Base-by-base conservation (phyloP, 2,113 vertebrate genomes). In the Paracanthobrama guichenoti region DNA sequence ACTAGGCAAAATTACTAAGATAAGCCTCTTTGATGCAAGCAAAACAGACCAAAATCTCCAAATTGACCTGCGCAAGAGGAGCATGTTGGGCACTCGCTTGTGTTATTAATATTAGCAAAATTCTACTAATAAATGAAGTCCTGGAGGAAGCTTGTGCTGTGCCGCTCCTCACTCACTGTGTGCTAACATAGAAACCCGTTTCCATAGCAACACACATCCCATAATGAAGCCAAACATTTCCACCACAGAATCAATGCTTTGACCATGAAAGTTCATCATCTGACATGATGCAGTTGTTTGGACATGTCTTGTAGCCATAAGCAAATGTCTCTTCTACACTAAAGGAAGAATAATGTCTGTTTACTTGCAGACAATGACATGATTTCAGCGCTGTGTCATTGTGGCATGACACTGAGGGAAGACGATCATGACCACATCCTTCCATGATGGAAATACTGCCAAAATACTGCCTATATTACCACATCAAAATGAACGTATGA, bases 121-220 rank as follows among this genome's bases (percentile, higher is more conserved):
- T n/a, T n/a, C n/a, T n/a, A n/a, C n/a, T n/a, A n/a, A n/a, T n/a
- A n/a, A n/a, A n/a, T n/a, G n/a, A n/a, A n/a, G 48, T 60, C 26
- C 67, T 0, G 31, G 78, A 50, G 64, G 46, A 55, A 4, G 60
- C 64, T 6, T 42, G 18, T 9, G n/a, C n/a, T n/a, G n/a, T n/a
- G n/a, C n/a, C n/a, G n/a, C n/a, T n/a, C n/a, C n/a, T n/a, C n/a
- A n/a, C n/a, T n/a, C n/a, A n/a, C n/a, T n/a, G n/a, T n/a, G n/a
- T n/a, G n/a, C n/a, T n/a, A n/a, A n/a, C n/a, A n/a, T n/a, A n/a
- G 13, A 77, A 83, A 50, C 53, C 46, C 67, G 84, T 86, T 88
- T 55, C 86, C 80, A 88, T 88, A 78, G 85, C 39, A 86, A 85
- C 69, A 44, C 3, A 48, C 28, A 4, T 55, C 64, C 60, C 24